These are phyloP conservation scores for Pogonus chalceus DNA, from an alignment of 1,140 invertebrate genomes.

Conservation along the genomic window DNA sequence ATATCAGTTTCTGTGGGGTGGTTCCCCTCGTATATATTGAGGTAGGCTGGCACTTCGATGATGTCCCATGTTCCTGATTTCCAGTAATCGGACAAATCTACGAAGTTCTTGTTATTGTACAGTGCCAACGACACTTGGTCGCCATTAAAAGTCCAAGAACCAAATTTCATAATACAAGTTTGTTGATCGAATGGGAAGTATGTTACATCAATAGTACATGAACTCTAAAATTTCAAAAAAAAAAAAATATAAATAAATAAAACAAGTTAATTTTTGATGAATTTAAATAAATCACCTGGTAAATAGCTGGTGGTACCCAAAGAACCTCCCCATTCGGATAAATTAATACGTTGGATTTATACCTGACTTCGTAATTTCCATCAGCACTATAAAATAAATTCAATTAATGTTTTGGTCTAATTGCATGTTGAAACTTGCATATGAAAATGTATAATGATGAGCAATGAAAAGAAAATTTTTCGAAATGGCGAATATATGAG, in stretches of 20 bases:
- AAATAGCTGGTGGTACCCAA: slow-evolving; percentile 98
- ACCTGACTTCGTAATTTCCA: slow-evolving; percentile 92
- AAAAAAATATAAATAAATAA: background rate
- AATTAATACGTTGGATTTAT: slow-evolving; percentile 94
- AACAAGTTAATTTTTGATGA: slow-evolving; percentile 1
- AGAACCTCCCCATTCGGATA: slow-evolving; percentile 86
- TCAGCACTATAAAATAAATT: slow-evolving; percentile 69
- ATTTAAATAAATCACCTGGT: slow-evolving; percentile 48
- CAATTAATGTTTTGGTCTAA: no score
- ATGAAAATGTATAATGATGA: no score
- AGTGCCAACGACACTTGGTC: slow-evolving; percentile 91
- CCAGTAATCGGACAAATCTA: slow-evolving; percentile 95
- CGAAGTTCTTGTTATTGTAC: slow-evolving; percentile 90
- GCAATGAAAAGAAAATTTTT: background rate
- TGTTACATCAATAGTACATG: slow-evolving; percentile 97
- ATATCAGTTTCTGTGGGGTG: slow-evolving; percentile 90
- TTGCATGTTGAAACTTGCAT: no score
- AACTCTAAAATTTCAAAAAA: slow-evolving; percentile 57
- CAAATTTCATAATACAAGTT: slow-evolving; percentile 98
- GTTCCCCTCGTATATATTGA: slow-evolving; percentile 75
- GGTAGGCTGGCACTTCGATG: slow-evolving; percentile 89
- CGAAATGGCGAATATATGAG: background rate
- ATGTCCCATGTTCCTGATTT: slow-evolving; percentile 99
- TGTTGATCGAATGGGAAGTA: slow-evolving; percentile 99
- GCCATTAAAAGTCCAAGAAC: slow-evolving; percentile 98